Evolutionary conservation across 2,113 vertebrate species (phyloP).

Genomic region (Himantopus leucocephalus): DNA sequence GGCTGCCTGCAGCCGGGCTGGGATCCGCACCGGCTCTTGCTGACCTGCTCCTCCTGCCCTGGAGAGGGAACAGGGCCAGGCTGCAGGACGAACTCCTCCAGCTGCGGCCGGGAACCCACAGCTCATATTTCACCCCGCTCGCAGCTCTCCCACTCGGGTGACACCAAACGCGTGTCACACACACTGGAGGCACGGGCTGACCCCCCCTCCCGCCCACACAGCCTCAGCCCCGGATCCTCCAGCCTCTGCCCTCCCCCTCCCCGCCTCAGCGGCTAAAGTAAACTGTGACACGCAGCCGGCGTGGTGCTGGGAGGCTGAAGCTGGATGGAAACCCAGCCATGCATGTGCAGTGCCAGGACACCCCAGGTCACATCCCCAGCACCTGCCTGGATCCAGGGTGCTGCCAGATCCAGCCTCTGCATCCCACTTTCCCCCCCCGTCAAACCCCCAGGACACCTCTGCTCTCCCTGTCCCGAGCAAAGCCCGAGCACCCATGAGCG

Average conservation of each 20-base stretch:
- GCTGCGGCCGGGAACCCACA: not conserved
- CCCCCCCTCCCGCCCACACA: not conserved
- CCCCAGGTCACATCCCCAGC: rapidly evolving
- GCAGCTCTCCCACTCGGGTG: slow-evolving; percentile 26
- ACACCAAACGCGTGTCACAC: slow-evolving; percentile 59
- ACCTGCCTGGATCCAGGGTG: not conserved
- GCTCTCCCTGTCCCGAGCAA: rapidly evolving
- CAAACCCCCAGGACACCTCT: rapidly evolving
- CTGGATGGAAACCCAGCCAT: not conserved
- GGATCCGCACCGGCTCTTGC: not conserved
- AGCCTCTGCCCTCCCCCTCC: not conserved
- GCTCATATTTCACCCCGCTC: slow-evolving; percentile 37
- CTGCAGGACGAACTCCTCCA: slow-evolving; percentile 22
- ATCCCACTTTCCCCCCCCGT: rapidly evolving
- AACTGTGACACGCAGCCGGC: not conserved
- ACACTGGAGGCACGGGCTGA: not conserved
- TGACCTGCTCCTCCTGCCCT: not conserved
- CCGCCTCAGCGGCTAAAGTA: not conserved
- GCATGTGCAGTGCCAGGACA: rapidly evolving
- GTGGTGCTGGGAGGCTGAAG: not conserved
- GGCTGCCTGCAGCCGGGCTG: not conserved
- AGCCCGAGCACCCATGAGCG: rapidly evolving
- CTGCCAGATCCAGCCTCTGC: not conserved
- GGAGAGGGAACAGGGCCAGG: not conserved
- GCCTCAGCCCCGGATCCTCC: not conserved